Evolutionary conservation across 2,113 vertebrate genomes (phyloP), one percentile per base, ranked within the genome.

Genomic region (Tragelaphus strepsiceros): DNA sequence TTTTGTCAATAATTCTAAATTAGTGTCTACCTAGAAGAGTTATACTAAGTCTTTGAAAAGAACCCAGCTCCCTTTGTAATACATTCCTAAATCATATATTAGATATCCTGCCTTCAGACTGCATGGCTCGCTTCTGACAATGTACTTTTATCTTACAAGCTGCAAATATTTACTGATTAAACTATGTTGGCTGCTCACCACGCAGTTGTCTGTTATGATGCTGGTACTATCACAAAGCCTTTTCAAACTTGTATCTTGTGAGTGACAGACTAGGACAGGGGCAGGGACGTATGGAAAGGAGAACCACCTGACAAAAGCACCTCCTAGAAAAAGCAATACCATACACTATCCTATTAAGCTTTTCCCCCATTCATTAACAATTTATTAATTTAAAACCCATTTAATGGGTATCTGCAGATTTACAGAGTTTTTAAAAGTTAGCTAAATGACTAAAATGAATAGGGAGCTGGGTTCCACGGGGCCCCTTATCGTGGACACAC

Each of bases 1-100:
- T 96, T 94, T 91, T 98, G 94, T 96, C 97, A 95, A 94, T 97
- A 97, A 93, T 80, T 96, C 80, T 98, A 95, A 97, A 96, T 97
- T 91, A 86, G 11, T 88, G 78, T 84, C 49, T 86, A 93, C 82
- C 67, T 95, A 61, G 84, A 89, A 92, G 88, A 93, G 53, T 93
- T 86, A 56, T 12, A 71, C 24, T 93, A 30, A 84, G 58, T 12
- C 89, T 97, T 96, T 83, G 91, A 89, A 98, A 98, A 92, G 92
- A 91, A 80, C 61, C 32, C 51, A 12, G 46, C 46, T 87, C 88
- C 88, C 78, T 81, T 58, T 92, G 59, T 62, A 62, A 14, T 43
- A 28, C 16, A 32, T 46, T 82, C 58, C 64, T 94, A 94, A 97
- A 96, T 97, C 92, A 61, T 0, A 51, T 1, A 30, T 16, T 53